Conservation (phyloP, 2,113 vertebrate species). For the Lichenostomus cassidix region DNA sequence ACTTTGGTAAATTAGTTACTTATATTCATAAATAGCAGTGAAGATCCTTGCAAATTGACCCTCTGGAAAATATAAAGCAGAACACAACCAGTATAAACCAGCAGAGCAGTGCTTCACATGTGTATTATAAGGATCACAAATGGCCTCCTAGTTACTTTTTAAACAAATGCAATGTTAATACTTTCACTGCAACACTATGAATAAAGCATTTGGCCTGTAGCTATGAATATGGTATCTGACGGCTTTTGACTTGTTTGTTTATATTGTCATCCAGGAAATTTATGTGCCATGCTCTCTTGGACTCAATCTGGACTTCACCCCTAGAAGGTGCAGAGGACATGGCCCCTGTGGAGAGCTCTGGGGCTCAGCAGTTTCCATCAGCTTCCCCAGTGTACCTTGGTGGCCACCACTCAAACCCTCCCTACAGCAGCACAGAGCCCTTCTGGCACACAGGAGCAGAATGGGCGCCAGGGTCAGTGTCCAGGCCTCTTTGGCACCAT, state of each 20-base stretch:
- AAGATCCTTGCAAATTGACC: constrained; percentile 46
- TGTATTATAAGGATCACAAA: constrained; percentile 74
- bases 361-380: neutral
- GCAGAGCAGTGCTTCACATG: constrained; percentile 61
- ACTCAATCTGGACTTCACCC: neutral
- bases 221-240: neutral
- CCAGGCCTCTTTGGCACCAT: neutral
- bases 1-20: constrained; percentile 74
- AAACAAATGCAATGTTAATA: constrained; percentile 85
- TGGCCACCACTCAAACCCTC: accelerated
- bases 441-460: neutral
- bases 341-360: neutral
- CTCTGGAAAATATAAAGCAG: constrained; percentile 61
- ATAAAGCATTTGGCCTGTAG: constrained; percentile 71
- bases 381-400: accelerated
- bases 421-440: neutral
- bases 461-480: accelerated
- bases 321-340: neutral
- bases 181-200: constrained; percentile 66
- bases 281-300: neutral
- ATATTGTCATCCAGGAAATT: neutral
- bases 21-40: constrained; percentile 54
- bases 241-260: constrained; percentile 4
- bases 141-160: constrained; percentile 83
- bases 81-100: constrained; percentile 69